Evolutionary conservation across 2,113 vertebrate species (phyloP), one percentile per base, ranked within the genome.

Genomic region (Hassar affinis): DNA sequence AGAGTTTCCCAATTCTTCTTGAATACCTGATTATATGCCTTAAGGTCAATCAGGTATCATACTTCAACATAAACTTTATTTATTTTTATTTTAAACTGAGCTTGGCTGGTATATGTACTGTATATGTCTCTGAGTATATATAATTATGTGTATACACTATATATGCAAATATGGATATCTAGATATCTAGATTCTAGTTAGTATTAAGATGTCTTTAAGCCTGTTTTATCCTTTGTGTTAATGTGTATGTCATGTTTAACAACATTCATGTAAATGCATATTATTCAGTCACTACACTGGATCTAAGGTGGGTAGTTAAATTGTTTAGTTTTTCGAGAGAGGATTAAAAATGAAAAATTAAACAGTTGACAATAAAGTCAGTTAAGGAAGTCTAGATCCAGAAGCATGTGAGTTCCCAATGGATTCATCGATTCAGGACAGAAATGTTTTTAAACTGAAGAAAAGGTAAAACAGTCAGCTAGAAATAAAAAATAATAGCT

Each of bases 401-500:
- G 51, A 71, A 56, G 20, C 51, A 56, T 56, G 54, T 68, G 20
- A 80, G 12, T 25, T 69, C 59, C 20, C 51, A 82, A 30, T 74
- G 54, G 52, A 59, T 56, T 71, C 52, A 59, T 61, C 38, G 72
- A 33, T 45, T 74, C 15, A 49, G 33, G 7, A 47, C 5, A 66
- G 42, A 45, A 82, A 74, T 79, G 33, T 42, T 59, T 30, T 59
- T 57, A 18, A 84, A 54, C 4, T 6, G 20, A 72, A 78, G 11
- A 20, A 47, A 47, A 30, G 35, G 22, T 15, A 62, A 6, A 69
- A 74, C 59, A 75, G 47, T 25, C 20, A 80, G 17, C 27, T 61
- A 83, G 35, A 77, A 64, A 75, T 57, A 0, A 56, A 77, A 78
- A 82, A 68, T 77, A 25, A 74, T 54, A 61, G 75, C 49, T 35